Evolutionary conservation across 2,113 vertebrate species (phyloP).

Genomic region (Corapipo altera): DNA sequence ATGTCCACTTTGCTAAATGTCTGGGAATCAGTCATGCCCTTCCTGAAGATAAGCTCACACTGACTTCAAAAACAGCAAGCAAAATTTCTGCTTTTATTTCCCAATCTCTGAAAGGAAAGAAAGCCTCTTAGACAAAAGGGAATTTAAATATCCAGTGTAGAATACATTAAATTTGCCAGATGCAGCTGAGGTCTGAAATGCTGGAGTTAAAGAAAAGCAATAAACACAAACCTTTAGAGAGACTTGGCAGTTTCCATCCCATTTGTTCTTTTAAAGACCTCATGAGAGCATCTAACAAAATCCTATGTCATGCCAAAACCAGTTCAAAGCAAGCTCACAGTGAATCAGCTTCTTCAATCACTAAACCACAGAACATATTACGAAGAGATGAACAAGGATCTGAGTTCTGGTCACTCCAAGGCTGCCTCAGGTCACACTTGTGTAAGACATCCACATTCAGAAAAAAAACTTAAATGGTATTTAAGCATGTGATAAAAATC

Average conservation of each 20-base stretch:
- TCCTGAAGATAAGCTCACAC: background rate
- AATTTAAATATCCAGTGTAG: background rate
- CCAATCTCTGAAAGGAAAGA: background rate
- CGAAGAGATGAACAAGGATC: background rate
- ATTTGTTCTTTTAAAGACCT: conserved; percentile 20
- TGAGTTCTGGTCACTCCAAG: background rate
- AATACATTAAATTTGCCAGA: background rate
- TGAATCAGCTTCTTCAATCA: background rate
- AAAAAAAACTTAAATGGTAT: background rate
- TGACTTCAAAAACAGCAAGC: background rate
- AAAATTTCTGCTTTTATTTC: background rate
- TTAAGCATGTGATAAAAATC: background rate
- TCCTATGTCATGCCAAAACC: background rate
- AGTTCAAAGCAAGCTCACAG: background rate
- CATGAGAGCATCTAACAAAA: conserved; percentile 22
- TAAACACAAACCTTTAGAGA: background rate
- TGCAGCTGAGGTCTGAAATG: background rate
- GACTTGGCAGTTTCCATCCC: background rate
- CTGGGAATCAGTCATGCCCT: background rate
- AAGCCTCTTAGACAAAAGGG: background rate
- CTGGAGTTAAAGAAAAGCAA: background rate
- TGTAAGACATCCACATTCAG: background rate
- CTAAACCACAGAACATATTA: background rate
- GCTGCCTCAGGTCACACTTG: background rate
- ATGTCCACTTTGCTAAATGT: background rate